Evolutionary conservation across 2,888 invertebrate species (phyloP), one percentile per base, ranked within the genome.

Genomic region (Ectobius pallidus): DNA sequence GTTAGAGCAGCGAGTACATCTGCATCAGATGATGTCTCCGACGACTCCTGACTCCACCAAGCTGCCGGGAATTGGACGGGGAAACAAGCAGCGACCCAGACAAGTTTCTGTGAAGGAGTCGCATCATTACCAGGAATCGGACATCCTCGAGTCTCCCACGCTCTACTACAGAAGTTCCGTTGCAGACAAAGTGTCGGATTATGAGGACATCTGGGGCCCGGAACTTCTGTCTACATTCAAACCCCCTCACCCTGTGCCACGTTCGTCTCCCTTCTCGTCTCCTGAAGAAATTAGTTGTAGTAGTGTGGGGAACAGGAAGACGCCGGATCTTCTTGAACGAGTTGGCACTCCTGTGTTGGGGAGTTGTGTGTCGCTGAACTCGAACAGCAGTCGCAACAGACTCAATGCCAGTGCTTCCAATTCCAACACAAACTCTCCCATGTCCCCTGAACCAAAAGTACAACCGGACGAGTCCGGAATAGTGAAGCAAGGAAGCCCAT

Each of bases 121-220:
- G 1, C 82, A 83, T 52, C 84, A 85, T 76, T 86, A 86, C 76
- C 85, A 90, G 85, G 92, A 92, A 80, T 93, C 93, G 20, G 93
- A 94, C 80, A 94, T 94, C 75, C 84, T 94, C 77, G 94, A 94
- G 82, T 93, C 94, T 70, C 92, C 92, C 39, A 90, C 90, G 75
- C 87, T 91, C 69, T 95, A 95, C 80, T 95, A 93, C 81, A 87
- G 93, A 78, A 95, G 95, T 82, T 92, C 93, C 1, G 86, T 96
- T 39, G 92, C 93, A 75, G 97, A 97, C 81, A 96, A 96, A 34
- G 70, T 71, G n/a, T 84, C 84, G 78, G 97, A 97, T 83, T 97
- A 97, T 81, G 97, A 97, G 84, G 97, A 97, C 81, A 91, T 97
- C 78, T 97, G 97, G 96, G 90, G 92, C 75, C 89, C 90, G 70